These are phyloP conservation scores for Tribolium madens DNA, from an alignment of 1,140 invertebrate species.

Conservation along the genomic window DNA sequence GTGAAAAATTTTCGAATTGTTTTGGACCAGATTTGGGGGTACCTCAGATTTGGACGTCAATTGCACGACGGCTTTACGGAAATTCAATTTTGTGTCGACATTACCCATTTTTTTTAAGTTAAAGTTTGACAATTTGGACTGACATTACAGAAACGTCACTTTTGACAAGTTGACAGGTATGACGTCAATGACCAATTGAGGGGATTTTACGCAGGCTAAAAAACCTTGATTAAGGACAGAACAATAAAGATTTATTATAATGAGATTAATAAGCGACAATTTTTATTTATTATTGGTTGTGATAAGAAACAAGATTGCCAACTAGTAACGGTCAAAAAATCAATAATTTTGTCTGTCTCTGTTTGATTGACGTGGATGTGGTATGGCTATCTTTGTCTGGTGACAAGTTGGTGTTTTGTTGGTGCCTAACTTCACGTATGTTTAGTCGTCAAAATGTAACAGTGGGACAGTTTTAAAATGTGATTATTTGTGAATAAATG, in stretches of 20 bases:
- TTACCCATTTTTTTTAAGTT: constrained; percentile 85
- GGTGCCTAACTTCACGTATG: neutral
- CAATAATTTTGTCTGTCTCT: neutral
- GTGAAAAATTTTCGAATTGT: neutral
- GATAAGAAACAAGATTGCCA: too few relatives aligned
- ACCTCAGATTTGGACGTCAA: constrained; percentile 96
- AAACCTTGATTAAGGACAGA: too few relatives aligned
- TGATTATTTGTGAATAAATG: neutral
- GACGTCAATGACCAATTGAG: neutral
- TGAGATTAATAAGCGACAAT: too few relatives aligned
- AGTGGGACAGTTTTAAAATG: neutral
- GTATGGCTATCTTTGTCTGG: neutral
- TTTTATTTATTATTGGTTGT: too few relatives aligned
- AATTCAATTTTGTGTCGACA: constrained; percentile 96
- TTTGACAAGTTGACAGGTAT: neutral
- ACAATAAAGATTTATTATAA: too few relatives aligned
- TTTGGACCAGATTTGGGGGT: constrained; percentile 50
- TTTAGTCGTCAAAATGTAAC: neutral
- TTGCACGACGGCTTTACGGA: constrained; percentile 96
- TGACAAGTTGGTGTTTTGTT: neutral
- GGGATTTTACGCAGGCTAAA: too few relatives aligned
- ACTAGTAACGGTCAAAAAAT: too few relatives aligned
- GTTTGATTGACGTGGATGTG: neutral
- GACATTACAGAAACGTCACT: constrained; percentile 27
- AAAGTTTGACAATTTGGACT: constrained; percentile 6